Conservation (phyloP, 2,888 invertebrate genomes). For the Zygaena filipendulae region DNA sequence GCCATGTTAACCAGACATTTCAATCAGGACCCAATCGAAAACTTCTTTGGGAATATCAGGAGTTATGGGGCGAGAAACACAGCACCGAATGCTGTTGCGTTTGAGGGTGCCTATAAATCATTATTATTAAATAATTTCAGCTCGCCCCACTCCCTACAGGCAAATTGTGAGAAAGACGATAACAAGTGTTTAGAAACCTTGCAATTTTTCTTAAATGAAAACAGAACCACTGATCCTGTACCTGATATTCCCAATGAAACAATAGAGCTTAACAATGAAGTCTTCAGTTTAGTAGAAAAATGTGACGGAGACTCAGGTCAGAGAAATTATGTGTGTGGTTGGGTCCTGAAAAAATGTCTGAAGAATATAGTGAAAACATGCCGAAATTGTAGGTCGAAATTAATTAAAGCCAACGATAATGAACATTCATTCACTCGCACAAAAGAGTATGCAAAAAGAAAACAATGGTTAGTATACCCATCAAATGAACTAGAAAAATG, state of each 20-base stretch:
- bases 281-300: not conserved
- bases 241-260: not conserved
- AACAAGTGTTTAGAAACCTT: conserved; percentile 5
- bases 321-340: conserved; percentile 8
- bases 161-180: conserved; percentile 10
- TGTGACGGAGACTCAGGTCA: not conserved
- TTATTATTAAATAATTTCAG: conserved; percentile 12
- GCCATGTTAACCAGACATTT: too few species aligned
- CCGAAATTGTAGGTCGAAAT: conserved; percentile 1
- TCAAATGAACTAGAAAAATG: not conserved
- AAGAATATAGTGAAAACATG: conserved; percentile 6
- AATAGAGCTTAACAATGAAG: not conserved
- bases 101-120: conserved; percentile 14
- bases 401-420: conserved; percentile 1
- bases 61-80: conserved; percentile 11
- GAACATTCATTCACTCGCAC: not conserved
- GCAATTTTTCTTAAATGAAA: conserved; percentile 5
- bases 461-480: conserved; percentile 7
- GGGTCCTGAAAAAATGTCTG: conserved; percentile 8
- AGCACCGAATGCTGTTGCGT: conserved; percentile 8
- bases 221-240: too few species aligned
- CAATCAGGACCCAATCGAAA: too few species aligned
- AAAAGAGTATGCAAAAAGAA: conserved; percentile 3
- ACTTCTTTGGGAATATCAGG: conserved; percentile 12
- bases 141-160: not conserved